phyloP scores from a whole-genome alignment of 2,797 vertebrate genomes.

The Bovichtus variegatus region DNA sequence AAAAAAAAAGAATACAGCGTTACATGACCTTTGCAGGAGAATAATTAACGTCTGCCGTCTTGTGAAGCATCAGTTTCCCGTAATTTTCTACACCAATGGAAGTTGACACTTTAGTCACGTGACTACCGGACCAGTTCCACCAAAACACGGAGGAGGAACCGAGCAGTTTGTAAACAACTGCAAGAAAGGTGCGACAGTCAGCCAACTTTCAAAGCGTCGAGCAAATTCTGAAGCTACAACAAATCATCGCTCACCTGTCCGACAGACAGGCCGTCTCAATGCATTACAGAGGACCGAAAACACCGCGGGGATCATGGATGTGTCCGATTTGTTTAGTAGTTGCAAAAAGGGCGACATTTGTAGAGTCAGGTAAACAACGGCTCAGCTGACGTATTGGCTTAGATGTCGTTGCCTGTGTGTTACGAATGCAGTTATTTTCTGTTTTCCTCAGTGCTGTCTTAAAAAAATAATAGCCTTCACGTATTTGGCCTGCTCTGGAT shows the following conservation, averaged over 20 bases:
- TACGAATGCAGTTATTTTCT: background rate
- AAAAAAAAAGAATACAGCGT: background rate
- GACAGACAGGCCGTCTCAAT: slow-evolving; percentile 85
- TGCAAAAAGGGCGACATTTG: slow-evolving; percentile 95
- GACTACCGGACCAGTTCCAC: slow-evolving; percentile 17
- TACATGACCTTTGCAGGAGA: accelerated
- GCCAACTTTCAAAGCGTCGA: slow-evolving; percentile 11
- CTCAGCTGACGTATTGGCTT: background rate
- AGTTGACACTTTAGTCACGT: slow-evolving; percentile 57
- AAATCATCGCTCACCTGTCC: slow-evolving; percentile 65
- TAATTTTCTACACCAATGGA: background rate
- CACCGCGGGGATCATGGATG: slow-evolving; percentile 89
- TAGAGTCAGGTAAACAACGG: slow-evolving; percentile 90
- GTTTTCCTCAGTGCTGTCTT: no score
- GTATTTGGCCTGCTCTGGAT: background rate
- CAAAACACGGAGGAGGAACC: slow-evolving; percentile 47
- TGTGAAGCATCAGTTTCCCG: background rate
- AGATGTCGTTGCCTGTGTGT: background rate
- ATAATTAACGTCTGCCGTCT: background rate
- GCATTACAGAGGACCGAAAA: slow-evolving; percentile 81
- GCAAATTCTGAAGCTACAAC: slow-evolving; percentile 2
- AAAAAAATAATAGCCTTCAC: background rate
- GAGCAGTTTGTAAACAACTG: slow-evolving; percentile 59
- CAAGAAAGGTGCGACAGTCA: background rate
- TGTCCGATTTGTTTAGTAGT: slow-evolving; percentile 93